phyloP scores from a whole-genome alignment of 2,888 invertebrate species.

The Hypolimnas misippus region DNA sequence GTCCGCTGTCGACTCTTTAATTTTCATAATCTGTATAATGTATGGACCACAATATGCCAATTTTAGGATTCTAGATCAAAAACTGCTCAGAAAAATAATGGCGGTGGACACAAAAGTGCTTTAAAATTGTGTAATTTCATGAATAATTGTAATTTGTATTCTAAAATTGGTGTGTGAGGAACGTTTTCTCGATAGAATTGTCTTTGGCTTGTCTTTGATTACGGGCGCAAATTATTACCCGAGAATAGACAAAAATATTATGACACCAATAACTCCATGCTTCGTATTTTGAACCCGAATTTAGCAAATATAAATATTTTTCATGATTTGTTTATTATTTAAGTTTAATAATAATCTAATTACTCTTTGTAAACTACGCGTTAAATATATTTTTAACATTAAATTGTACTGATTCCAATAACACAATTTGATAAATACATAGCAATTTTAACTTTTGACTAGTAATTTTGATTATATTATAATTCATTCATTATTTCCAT shows the following conservation, averaged over 20 bases:
- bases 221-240: slow-evolving; percentile 1
- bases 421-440: no score
- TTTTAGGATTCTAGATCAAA: slow-evolving; percentile 55
- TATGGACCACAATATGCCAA: slow-evolving; percentile 74
- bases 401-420: no score
- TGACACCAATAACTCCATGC: neutral
- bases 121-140: slow-evolving; percentile 24
- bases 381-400: no score
- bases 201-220: slow-evolving; percentile 58
- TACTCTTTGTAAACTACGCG: no score
- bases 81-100: slow-evolving; percentile 46
- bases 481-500: no score
- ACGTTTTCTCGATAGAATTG: slow-evolving; percentile 52
- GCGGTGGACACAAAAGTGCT: slow-evolving; percentile 48
- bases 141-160: slow-evolving; percentile 40
- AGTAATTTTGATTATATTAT: no score
- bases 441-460: no score
- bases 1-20: slow-evolving; percentile 26
- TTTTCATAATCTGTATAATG: slow-evolving; percentile 31
- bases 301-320: neutral
- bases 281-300: neutral
- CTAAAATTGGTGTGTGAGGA: slow-evolving; percentile 64
- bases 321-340: neutral
- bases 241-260: slow-evolving; percentile 3
- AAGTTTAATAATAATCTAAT: no score